Evolutionary conservation across 2,888 invertebrate genomes (phyloP).

Genomic region (Nasonovia ribisnigri): DNA sequence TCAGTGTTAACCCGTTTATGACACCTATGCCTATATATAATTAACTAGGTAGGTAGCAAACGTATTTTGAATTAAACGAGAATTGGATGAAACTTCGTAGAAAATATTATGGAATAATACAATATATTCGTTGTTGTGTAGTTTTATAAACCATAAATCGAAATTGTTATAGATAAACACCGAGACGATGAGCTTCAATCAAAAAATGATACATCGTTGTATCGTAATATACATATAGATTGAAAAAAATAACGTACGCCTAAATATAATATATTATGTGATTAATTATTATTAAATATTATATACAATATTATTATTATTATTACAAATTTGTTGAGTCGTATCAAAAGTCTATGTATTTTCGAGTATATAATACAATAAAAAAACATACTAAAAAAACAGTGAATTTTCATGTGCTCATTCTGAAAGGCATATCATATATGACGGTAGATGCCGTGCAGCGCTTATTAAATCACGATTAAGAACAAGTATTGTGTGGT

Average conservation of each 20-base stretch:
- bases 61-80: neutral
- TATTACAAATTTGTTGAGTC: slow-evolving; percentile 51
- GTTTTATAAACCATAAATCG: slow-evolving; percentile 16
- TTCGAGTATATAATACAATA: slow-evolving; percentile 23
- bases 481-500: slow-evolving; percentile 51
- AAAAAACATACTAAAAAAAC: slow-evolving; percentile 3
- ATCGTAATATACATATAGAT: neutral
- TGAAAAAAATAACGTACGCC: neutral
- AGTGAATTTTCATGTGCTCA: slow-evolving; percentile 42
- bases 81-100: slow-evolving; percentile 19
- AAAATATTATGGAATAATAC: neutral
- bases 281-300: slow-evolving; percentile 35
- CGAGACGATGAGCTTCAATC: slow-evolving; percentile 55
- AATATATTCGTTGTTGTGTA: slow-evolving; percentile 16
- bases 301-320: neutral
- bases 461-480: slow-evolving; percentile 53
- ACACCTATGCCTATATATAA: neutral
- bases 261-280: slow-evolving; percentile 26
- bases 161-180: neutral
- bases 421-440: neutral
- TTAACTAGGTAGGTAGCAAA: neutral
- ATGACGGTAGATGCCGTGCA: neutral
- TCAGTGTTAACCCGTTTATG: neutral
- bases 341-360: slow-evolving; percentile 62
- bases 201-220: slow-evolving; percentile 29